phyloP scores from a whole-genome alignment of 2,797 vertebrate genomes.

The Clamator glandarius region DNA sequence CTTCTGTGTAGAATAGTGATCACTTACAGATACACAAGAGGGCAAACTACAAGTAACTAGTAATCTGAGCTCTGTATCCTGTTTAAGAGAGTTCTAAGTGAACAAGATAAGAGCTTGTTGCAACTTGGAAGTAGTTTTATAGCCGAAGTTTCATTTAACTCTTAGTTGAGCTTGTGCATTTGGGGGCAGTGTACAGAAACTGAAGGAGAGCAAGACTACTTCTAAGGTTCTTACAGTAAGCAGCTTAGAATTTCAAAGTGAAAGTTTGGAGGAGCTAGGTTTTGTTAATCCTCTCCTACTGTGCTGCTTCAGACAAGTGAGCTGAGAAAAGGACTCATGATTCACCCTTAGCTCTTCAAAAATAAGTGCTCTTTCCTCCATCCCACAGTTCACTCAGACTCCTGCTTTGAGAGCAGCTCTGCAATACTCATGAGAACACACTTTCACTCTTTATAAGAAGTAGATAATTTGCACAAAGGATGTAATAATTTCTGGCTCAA shows the following conservation, averaged over 20 bases:
- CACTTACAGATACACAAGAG: neutral
- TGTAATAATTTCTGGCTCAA: neutral
- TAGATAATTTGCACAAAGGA: neutral
- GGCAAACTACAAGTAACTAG: neutral
- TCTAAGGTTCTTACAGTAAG: conserved; percentile 50
- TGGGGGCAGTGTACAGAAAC: neutral
- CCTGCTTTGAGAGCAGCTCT: neutral
- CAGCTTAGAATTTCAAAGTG: conserved; percentile 63
- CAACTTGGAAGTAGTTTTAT: neutral
- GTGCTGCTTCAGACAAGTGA: neutral
- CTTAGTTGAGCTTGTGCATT: neutral
- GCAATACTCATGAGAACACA: neutral
- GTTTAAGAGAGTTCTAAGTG: neutral
- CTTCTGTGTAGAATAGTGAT: neutral
- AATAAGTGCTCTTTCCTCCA: neutral
- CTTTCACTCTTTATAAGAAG: neutral
- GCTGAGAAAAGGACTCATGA: neutral
- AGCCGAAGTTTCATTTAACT: neutral
- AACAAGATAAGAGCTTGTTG: neutral
- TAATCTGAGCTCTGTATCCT: neutral
- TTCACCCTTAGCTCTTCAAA: neutral
- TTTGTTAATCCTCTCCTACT: conserved; percentile 28
- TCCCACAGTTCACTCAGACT: neutral
- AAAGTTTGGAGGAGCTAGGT: conserved; percentile 7
- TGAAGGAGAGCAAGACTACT: conserved; percentile 26